phyloP scores from a whole-genome alignment of 2,113 vertebrate species.

The Peromyscus leucopus region DNA sequence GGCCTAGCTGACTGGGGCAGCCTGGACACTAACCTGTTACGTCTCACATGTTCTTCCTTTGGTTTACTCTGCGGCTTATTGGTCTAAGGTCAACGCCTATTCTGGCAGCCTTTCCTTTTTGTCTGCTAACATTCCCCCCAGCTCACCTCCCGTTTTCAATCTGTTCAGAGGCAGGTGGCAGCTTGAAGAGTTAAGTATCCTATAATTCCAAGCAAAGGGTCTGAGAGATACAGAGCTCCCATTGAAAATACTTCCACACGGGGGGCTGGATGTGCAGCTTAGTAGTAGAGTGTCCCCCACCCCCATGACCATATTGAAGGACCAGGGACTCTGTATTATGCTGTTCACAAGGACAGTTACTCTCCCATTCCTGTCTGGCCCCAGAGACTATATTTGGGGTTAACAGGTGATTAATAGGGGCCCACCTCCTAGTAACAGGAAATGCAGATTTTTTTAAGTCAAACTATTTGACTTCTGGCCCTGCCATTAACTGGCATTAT shows the following conservation, averaged over 20 bases:
- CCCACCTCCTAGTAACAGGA: background rate
- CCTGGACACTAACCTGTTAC: no score
- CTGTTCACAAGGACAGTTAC: background rate
- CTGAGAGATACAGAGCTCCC: background rate
- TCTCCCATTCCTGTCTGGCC: no score
- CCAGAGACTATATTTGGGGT: background rate
- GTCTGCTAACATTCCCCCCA: background rate
- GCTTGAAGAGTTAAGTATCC: background rate
- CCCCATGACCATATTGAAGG: background rate
- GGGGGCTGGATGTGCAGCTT: background rate
- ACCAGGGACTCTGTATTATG: background rate
- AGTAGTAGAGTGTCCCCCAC: background rate
- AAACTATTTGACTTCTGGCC: background rate
- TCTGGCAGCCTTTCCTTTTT: background rate
- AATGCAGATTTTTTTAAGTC: background rate
- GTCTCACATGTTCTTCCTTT: background rate
- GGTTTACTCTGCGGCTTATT: background rate
- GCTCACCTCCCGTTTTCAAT: background rate
- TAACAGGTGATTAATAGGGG: background rate
- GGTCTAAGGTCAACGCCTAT: background rate
- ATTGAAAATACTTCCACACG: background rate
- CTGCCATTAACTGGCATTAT: background rate
- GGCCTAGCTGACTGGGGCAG: background rate
- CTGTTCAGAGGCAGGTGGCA: background rate
- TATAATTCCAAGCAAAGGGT: constrained; percentile 1